Conservation (phyloP, 2,797 vertebrate species). For the Psittacula echo region DNA sequence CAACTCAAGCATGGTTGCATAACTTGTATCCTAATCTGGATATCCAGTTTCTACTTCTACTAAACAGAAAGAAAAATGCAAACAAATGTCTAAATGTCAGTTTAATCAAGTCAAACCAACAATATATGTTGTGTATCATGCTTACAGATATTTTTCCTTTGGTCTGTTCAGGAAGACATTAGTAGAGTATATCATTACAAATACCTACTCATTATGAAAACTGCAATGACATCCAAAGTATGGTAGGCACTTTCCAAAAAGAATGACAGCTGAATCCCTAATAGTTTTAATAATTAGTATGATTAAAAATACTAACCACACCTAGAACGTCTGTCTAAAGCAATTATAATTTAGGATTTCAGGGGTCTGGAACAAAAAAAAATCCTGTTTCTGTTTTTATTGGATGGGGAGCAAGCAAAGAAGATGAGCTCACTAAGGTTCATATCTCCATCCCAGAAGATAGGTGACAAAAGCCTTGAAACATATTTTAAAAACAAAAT, state of each 20-base stretch:
- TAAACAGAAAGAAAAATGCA: neutral
- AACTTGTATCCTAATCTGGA: neutral
- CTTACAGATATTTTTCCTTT: neutral
- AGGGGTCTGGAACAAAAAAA: neutral
- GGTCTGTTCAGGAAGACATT: neutral
- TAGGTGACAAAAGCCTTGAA: neutral
- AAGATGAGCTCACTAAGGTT: neutral
- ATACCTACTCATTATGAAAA: neutral
- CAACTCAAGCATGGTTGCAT: neutral
- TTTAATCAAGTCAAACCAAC: neutral
- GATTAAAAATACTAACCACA: neutral
- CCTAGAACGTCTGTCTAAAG: neutral
- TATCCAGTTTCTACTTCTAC: neutral
- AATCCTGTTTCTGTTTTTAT: neutral
- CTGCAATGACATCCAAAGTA: neutral
- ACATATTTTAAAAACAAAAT: neutral
- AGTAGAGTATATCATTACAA: neutral
- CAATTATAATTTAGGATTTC: neutral
- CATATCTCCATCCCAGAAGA: neutral
- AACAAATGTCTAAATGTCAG: neutral
- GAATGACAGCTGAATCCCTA: neutral
- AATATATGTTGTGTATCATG: neutral
- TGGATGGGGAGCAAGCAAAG: neutral
- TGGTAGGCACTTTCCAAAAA: neutral
- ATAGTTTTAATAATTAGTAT: neutral